These are phyloP conservation scores for Sula dactylatra DNA, from an alignment of 2,113 vertebrate genomes.

Conservation along the genomic window DNA sequence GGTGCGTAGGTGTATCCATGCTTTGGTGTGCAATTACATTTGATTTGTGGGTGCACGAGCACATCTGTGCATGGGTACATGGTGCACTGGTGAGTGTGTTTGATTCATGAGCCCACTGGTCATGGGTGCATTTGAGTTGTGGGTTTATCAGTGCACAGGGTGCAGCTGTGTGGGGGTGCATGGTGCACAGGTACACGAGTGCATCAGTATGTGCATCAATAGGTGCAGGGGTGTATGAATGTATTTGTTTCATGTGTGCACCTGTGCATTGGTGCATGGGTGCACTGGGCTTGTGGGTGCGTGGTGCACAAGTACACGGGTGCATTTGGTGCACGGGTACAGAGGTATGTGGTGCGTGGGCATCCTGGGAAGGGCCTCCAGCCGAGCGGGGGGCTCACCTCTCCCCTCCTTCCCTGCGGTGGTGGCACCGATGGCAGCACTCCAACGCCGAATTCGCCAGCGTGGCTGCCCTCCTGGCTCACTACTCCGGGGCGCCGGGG, in stretches of 20 bases:
- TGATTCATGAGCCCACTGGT: rapidly evolving
- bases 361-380: rapidly evolving
- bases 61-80: rapidly evolving
- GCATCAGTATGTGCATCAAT: rapidly evolving
- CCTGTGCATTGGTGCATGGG: not conserved
- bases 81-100: not conserved
- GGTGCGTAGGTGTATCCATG: not conserved
- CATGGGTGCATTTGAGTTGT: too few relatives aligned
- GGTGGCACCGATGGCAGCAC: slow-evolving; percentile 68
- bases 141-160: rapidly evolving
- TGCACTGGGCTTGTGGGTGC: not conserved
- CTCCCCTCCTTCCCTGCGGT: not conserved
- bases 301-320: rapidly evolving
- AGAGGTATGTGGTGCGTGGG: too few relatives aligned
- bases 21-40: too few relatives aligned
- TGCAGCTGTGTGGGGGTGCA: rapidly evolving
- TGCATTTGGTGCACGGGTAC: not conserved
- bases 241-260: rapidly evolving
- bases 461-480: slow-evolving; percentile 83
- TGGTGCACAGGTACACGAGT: rapidly evolving
- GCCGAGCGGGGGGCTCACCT: not conserved
- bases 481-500: slow-evolving; percentile 71
- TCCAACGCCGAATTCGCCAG: slow-evolving; percentile 80
- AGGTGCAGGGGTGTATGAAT: not conserved
- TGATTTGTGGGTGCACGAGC: rapidly evolving